A percentile compares a stretch with the other conserved stretches of the same genome.
Evolutionary conservation across 2,797 vertebrate genomes (phyloP).

Genomic region (Danio aesculapii): DNA sequence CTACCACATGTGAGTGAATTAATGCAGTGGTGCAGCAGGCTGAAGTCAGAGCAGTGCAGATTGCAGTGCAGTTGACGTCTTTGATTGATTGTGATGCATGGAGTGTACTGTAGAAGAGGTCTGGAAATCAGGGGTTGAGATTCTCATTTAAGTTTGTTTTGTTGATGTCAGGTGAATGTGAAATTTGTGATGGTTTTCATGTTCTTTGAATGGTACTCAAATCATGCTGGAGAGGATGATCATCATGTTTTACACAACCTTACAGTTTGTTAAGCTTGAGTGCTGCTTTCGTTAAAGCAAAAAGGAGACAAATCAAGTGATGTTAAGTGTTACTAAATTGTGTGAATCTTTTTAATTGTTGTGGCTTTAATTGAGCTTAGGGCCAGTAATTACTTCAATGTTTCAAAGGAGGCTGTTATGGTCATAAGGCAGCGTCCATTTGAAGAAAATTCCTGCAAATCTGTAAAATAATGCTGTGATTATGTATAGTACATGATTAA

Average conservation of each 20-base stretch:
- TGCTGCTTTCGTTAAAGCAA: background rate
- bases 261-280: background rate
- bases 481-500: no score
- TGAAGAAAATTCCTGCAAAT: background rate
- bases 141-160: background rate
- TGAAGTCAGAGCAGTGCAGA: background rate
- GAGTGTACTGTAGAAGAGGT: background rate
- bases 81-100: slow-evolving; percentile 10
- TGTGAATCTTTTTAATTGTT: background rate
- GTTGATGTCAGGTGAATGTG: background rate
- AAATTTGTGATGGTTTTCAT: background rate
- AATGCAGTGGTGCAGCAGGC: background rate
- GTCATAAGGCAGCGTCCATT: background rate
- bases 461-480: no score
- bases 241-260: background rate
- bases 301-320: background rate
- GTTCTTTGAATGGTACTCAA: background rate
- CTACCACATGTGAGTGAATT: slow-evolving; percentile 80
- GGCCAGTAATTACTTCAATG: no score
- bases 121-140: background rate
- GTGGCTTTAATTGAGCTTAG: background rate
- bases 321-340: background rate
- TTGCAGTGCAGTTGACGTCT: background rate
- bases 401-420: background rate
- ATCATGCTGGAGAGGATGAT: background rate